A percentile compares a stretch with the other conserved stretches of the same genome.
phyloP scores from a whole-genome alignment of 2,113 vertebrate species.

The Leucoraja erinaceus region DNA sequence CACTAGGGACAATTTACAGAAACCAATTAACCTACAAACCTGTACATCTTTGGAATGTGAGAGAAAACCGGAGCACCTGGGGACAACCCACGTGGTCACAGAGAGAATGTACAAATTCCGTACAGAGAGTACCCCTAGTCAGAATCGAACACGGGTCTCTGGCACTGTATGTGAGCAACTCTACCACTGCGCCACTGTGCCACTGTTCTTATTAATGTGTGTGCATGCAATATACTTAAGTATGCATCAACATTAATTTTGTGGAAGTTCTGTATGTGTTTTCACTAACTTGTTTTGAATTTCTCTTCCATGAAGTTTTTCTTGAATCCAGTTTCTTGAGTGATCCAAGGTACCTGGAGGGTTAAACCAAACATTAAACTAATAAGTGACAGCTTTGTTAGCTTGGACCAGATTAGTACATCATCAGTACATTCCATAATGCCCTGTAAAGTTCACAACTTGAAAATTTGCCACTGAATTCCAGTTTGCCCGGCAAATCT shows the following conservation, averaged over 20 bases:
- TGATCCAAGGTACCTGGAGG: constrained; percentile 17
- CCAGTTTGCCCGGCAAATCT: not conserved
- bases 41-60: too few species aligned
- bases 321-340: constrained; percentile 8
- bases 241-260: not conserved
- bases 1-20: too few species aligned
- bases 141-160: too few species aligned
- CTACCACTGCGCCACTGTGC: too few species aligned
- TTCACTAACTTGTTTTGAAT: not conserved
- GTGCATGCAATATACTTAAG: not conserved
- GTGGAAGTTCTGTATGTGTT: not conserved
- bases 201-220: not conserved
- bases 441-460: not conserved
- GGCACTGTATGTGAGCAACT: too few species aligned
- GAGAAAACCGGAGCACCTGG: too few species aligned
- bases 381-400: not conserved
- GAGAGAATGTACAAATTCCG: too few species aligned
- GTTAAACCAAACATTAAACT: not conserved
- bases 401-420: not conserved
- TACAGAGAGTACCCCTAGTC: too few species aligned
- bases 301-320: not conserved
- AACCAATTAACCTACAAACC: too few species aligned
- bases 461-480: not conserved
- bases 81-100: too few species aligned
- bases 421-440: not conserved